Conservation (phyloP, 2,888 invertebrate species). For the Oligia strigilis region DNA sequence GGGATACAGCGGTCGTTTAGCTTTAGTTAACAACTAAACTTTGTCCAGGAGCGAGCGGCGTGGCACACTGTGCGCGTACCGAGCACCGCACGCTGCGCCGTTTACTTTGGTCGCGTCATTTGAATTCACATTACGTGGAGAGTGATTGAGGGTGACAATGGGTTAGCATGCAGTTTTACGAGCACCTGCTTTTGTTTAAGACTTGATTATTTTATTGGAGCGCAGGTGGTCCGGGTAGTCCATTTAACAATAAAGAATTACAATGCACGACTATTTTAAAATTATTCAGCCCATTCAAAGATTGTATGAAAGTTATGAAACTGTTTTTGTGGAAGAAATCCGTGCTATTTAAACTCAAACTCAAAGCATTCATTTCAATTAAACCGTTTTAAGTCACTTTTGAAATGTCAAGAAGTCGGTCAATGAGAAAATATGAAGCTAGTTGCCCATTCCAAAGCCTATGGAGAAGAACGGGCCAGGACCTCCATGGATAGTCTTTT, state of each 20-base stretch:
- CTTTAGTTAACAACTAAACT: conserved; percentile 55
- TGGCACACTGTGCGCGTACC: conserved; percentile 35
- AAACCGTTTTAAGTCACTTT: too few relatives aligned
- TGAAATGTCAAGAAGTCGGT: too few relatives aligned
- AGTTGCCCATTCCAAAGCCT: too few relatives aligned
- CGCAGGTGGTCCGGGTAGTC: neutral
- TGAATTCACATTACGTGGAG: conserved; percentile 32
- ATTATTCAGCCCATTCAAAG: neutral
- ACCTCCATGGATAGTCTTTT: too few relatives aligned
- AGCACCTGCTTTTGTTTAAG: neutral
- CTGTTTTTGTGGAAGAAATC: neutral
- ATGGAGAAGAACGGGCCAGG: too few relatives aligned
- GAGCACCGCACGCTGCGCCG: conserved; percentile 19
- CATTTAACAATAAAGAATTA: neutral
- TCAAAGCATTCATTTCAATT: too few relatives aligned
- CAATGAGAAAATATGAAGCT: too few relatives aligned
- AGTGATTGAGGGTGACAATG: conserved; percentile 20
- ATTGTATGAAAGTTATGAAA: neutral
- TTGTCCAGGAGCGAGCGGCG: conserved; percentile 43
- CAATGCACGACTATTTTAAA: neutral
- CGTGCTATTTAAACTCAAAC: neutral
- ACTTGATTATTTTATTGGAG: neutral
- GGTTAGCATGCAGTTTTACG: conserved; percentile 7
- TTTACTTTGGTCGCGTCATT: conserved; percentile 31
- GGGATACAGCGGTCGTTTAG: conserved; percentile 41